Evolutionary conservation across 2,888 invertebrate genomes (phyloP), one percentile per base, ranked within the genome.

Genomic region (Pristionchus entomophagus): DNA sequence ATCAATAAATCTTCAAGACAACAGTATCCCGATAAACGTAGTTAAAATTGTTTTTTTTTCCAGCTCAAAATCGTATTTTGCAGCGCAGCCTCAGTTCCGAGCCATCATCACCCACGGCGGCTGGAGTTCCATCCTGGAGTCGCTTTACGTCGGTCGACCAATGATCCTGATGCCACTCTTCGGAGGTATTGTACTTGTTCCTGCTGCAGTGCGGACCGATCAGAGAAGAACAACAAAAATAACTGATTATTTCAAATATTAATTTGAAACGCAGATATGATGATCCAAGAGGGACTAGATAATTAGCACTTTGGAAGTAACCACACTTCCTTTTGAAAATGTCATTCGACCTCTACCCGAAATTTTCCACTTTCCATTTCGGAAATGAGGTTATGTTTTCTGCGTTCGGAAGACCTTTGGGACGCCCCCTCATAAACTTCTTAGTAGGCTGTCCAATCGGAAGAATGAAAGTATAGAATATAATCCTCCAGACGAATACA

Each of bases 91-190:
- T n/a, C 90, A 92, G 56, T 92, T 91, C 80, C 83, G 84, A 59
- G 90, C 88, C 22, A 91, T 92, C 14, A 88, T 92, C 62, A 92
- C 92, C 22, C 92, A 92, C 84, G 92, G 91, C 3, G 92, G 92
- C 49, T 92, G 91, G 92, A 91, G 91, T 83, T 89, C 88, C 56
- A 89, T 92, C 81, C 85, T 91, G 78, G 92, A 92, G 87, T 90
- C 91, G 0, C 85, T 90, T 17, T 78, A 88, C 78, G 86, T 88
- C 51, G 89, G 87, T 22, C 87, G 88, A 53, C 91, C 92, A 12
- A 90, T 92, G 90, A 89, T 92, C 84, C 87, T 92, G 51, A 91
- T 92, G 90, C 92, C 92, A 1, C 85, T 92, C 22, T 92, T 92
- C 53, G 92, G 91, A 26, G 91, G 91, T 91, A 5, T 17, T 51